Base-by-base conservation (phyloP, 2,113 vertebrate species). In the Otus sunia region DNA sequence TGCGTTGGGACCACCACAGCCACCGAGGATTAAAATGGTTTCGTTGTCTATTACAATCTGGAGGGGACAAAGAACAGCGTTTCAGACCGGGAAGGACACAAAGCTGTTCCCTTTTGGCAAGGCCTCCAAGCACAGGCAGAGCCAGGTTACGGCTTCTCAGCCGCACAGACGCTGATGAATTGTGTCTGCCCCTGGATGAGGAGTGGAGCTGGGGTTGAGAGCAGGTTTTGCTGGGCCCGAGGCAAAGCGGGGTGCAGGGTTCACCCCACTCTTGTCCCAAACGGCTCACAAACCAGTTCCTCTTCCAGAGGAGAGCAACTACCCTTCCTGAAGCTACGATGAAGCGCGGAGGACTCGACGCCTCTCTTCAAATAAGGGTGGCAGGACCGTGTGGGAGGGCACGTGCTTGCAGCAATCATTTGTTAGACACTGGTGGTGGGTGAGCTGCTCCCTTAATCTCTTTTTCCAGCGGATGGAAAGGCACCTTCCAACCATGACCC, bases 1-100 rank as follows among this genome's bases (percentile, higher is more conserved):
- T 80, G 99, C 99, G 78, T 99, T 99, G 34, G 99, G 99, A n/a
- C 99, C 99, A 4, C 99, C 99, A 23, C 99, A 99, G 64, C 99
- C 99, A 60, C 99, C 99, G 2, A 99, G 98, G 96, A 99, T 99
- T 76, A 99, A 97, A 92, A 99, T 98, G 8, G 99, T 99, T 80
- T 99, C 97, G 5, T 98, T 98, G 75, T 99, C 99, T 86, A 99
- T 99, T 43, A 99, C 98, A 62, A 99, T 99, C 99, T 99, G 97
- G 32, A 50, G 60, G 50, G 71, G 55, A 37, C 58, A 88, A 67
- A 93, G 77, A 18, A 64, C 20, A 93, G 11, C 2, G 3, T 39
- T 66, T 73, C 56, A 95, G 66, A 29, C 2, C 0, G 0, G 37
- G 29, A 52, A 62, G 67, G 76, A 39, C 0, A 5, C 2, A 7